These are phyloP conservation scores for Mylabris phalerata DNA, from an alignment of 1,140 invertebrate genomes.

Conservation along the genomic window DNA sequence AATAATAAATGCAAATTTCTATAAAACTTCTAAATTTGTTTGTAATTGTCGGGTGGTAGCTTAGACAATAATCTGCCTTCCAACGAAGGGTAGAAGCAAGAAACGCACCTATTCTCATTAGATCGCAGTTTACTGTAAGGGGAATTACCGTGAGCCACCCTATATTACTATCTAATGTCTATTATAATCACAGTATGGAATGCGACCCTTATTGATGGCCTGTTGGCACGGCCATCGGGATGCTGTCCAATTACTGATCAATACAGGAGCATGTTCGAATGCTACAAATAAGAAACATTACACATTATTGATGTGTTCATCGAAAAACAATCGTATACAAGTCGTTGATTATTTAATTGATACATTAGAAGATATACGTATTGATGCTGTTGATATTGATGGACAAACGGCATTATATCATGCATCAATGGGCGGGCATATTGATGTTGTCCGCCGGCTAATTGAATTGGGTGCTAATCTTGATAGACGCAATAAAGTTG, in stretches of 20 bases:
- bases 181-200: slow-evolving; percentile 58
- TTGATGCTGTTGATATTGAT: slow-evolving; percentile 51
- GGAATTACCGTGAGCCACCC: too few relatives aligned
- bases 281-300: slow-evolving; percentile 72
- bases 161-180: neutral
- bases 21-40: too few relatives aligned
- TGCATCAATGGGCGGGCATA: slow-evolving; percentile 66
- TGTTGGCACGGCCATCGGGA: slow-evolving; percentile 73
- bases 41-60: too few relatives aligned
- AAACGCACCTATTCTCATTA: too few relatives aligned
- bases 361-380: slow-evolving; percentile 49
- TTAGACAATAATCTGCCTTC: neutral
- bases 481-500: slow-evolving; percentile 52
- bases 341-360: slow-evolving; percentile 57
- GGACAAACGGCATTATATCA: slow-evolving; percentile 72
- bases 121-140: too few relatives aligned
- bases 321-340: slow-evolving; percentile 54
- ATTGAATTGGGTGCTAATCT: slow-evolving; percentile 61
- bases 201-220: slow-evolving; percentile 73
- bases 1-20: too few relatives aligned
- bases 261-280: slow-evolving; percentile 64
- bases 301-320: slow-evolving; percentile 61
- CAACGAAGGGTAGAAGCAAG: neutral
- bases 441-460: slow-evolving; percentile 61
- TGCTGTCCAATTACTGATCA: slow-evolving; percentile 65